phyloP scores from a whole-genome alignment of 2,888 invertebrate genomes.

The Cephus rjabovi region DNA sequence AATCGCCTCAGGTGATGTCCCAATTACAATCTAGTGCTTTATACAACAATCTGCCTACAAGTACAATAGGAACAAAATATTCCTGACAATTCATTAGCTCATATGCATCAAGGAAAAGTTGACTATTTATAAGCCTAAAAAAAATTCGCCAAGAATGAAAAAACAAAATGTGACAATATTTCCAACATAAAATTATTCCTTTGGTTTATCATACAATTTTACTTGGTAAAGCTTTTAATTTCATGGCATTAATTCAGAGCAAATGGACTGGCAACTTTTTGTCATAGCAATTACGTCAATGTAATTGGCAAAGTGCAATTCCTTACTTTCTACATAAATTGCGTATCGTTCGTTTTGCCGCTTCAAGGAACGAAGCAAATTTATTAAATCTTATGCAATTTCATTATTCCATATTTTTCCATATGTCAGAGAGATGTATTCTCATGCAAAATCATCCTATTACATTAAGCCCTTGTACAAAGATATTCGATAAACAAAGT shows the following conservation, averaged over 20 bases:
- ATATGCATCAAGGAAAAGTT: background rate
- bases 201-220: background rate
- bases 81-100: background rate
- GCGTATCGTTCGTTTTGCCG: background rate
- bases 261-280: background rate
- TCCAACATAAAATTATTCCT: background rate
- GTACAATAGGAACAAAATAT: no score
- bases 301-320: background rate
- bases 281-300: background rate
- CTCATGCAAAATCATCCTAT: background rate
- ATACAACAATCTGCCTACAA: slow-evolving; percentile 32
- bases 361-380: background rate
- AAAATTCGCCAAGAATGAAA: background rate
- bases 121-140: background rate
- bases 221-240: background rate
- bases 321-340: background rate
- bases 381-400: background rate
- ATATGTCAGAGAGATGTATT: background rate
- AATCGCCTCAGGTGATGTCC: slow-evolving; percentile 30
- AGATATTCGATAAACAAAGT: background rate
- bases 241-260: background rate
- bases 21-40: slow-evolving; percentile 44
- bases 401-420: background rate
- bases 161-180: background rate
- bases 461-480: background rate